phyloP scores from a whole-genome alignment of 2,888 invertebrate species.

The Athrips mouffetella region DNA sequence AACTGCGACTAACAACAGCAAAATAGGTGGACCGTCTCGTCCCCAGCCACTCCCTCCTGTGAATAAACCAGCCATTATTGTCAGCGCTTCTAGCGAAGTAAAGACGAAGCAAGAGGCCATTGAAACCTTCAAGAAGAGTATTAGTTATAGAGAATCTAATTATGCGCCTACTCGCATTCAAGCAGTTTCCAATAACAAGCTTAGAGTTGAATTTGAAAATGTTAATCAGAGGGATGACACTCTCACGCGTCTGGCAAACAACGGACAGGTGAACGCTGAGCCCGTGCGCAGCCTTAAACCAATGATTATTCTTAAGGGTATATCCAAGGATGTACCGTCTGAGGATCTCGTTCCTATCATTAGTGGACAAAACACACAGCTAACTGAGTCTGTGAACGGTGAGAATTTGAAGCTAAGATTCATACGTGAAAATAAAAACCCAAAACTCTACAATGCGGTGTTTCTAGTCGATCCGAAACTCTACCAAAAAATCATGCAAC shows the following conservation, averaged over 20 bases:
- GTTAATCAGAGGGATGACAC: background rate
- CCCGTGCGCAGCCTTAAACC: background rate
- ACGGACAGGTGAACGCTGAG: background rate
- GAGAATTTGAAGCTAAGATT: background rate
- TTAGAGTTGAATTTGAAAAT: constrained; percentile 1
- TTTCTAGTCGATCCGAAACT: background rate
- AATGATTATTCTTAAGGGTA: constrained; percentile 9
- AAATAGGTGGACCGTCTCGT: too few relatives aligned
- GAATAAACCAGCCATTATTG: too few relatives aligned
- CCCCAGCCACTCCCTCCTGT: too few relatives aligned
- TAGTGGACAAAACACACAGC: background rate
- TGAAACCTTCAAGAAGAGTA: too few relatives aligned
- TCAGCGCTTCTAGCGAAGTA: too few relatives aligned
- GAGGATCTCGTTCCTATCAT: background rate
- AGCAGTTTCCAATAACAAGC: too few relatives aligned
- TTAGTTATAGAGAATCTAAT: too few relatives aligned
- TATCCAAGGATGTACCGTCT: background rate
- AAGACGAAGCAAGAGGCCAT: too few relatives aligned
- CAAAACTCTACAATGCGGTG: constrained; percentile 4
- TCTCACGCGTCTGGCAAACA: background rate
- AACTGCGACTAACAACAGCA: too few relatives aligned
- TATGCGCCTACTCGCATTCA: too few relatives aligned
- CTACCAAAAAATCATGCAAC: background rate
- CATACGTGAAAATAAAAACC: background rate
- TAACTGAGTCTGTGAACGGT: background rate